Conservation (phyloP, 2,888 invertebrate genomes). For the Eilema griseolum region DNA sequence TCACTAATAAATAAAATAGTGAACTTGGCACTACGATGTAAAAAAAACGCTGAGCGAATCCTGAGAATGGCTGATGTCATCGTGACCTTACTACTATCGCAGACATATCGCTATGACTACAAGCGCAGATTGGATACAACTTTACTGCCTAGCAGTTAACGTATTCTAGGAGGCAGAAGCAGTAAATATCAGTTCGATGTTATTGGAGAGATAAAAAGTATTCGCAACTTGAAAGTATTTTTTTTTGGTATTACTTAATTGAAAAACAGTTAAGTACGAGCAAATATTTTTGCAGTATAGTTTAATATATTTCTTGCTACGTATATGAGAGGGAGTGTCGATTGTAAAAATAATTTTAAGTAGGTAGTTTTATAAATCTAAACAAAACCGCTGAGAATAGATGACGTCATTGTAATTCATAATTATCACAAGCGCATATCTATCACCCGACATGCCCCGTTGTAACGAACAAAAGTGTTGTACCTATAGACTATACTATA, state of each 20-base stretch:
- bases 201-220: background rate
- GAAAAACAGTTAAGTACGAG: background rate
- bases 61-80: conserved; percentile 17
- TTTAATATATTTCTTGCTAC: background rate
- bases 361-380: background rate
- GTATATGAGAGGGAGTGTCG: background rate
- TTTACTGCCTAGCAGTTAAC: conserved; percentile 1
- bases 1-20: background rate
- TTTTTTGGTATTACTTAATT: no score
- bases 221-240: background rate
- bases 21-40: conserved; percentile 1
- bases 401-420: conserved; percentile 44
- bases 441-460: conserved; percentile 37
- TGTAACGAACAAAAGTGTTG: conserved; percentile 8
- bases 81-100: conserved; percentile 27
- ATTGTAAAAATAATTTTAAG: background rate
- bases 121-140: background rate
- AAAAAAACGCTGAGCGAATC: conserved; percentile 17
- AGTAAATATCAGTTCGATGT: background rate
- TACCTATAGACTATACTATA: background rate
- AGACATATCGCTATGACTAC: conserved; percentile 46
- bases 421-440: conserved; percentile 60
- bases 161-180: background rate
- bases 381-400: conserved; percentile 48
- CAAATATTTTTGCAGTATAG: background rate